Conservation (phyloP, 2,113 vertebrate genomes). For the Lampris megalopsis region DNA sequence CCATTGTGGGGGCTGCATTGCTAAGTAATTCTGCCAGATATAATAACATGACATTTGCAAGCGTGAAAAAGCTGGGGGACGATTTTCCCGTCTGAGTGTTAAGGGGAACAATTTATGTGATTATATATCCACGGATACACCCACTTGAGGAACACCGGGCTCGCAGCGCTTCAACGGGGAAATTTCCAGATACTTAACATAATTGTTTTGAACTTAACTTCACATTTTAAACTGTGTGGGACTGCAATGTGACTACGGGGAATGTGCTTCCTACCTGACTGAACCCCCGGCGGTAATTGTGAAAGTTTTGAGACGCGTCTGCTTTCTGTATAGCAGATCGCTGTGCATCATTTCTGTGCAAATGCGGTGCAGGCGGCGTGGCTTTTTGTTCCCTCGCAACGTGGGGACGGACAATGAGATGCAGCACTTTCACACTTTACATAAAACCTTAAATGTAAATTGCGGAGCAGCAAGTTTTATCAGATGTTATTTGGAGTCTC, state of each 20-base stretch:
- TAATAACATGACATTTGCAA: neutral
- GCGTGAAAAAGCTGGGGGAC: neutral
- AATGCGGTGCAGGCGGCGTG: neutral
- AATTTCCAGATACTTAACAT: constrained; percentile 44
- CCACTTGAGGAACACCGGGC: constrained; percentile 21
- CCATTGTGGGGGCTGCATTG: neutral
- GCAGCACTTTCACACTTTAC: neutral
- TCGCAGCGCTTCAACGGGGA: constrained; percentile 35
- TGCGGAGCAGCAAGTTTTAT: constrained; percentile 19
- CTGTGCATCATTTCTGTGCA: constrained; percentile 15
- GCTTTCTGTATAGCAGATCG: too few relatives aligned
- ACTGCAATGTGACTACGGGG: constrained; percentile 37
- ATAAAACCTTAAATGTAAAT: constrained; percentile 20
- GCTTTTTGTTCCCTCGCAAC: constrained; percentile 4
- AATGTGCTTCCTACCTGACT: constrained; percentile 24
- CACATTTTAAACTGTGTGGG: constrained; percentile 39
- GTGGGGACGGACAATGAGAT: constrained; percentile 29
- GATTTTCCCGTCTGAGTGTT: neutral
- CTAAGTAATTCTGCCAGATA: neutral
- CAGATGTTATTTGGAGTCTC: neutral
- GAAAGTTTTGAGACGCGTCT: constrained; percentile 6
- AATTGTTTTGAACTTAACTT: constrained; percentile 48
- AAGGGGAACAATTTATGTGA: neutral
- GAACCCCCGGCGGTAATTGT: constrained; percentile 56
- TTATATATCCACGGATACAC: constrained; percentile 26